phyloP scores from a whole-genome alignment of 1,140 invertebrate species.

The Coptotermes formosanus region DNA sequence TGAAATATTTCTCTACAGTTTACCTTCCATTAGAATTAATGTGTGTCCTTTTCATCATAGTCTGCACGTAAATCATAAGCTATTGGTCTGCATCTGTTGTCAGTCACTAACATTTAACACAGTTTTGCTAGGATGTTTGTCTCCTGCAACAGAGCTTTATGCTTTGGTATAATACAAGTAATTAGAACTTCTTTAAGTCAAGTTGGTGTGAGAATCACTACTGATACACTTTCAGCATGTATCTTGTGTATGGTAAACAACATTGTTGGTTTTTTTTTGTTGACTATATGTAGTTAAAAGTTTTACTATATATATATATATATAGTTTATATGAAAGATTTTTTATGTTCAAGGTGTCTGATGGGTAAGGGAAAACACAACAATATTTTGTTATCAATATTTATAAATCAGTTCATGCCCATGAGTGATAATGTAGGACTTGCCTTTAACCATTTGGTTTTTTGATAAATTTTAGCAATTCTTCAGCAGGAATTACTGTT shows the following conservation, averaged over 20 bases:
- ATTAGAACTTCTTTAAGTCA: neutral
- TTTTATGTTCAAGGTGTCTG: neutral
- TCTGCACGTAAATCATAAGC: neutral
- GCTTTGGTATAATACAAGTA: neutral
- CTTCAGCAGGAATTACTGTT: neutral
- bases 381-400: neutral
- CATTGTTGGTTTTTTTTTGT: neutral
- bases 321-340: neutral
- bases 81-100: neutral
- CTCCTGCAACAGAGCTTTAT: neutral
- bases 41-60: neutral
- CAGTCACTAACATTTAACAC: neutral
- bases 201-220: conserved; percentile 18
- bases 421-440: neutral
- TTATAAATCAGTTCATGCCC: neutral
- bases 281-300: neutral
- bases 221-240: neutral
- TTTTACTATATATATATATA: neutral
- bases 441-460: neutral
- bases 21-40: neutral
- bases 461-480: neutral
- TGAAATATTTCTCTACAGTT: neutral
- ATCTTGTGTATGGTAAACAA: neutral
- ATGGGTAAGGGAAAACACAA: neutral
- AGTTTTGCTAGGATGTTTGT: conserved; percentile 6